A percentile compares a stretch with the other conserved stretches of the same genome.
phyloP scores from a whole-genome alignment of 2,797 vertebrate genomes.

The Anniella stebbinsi region DNA sequence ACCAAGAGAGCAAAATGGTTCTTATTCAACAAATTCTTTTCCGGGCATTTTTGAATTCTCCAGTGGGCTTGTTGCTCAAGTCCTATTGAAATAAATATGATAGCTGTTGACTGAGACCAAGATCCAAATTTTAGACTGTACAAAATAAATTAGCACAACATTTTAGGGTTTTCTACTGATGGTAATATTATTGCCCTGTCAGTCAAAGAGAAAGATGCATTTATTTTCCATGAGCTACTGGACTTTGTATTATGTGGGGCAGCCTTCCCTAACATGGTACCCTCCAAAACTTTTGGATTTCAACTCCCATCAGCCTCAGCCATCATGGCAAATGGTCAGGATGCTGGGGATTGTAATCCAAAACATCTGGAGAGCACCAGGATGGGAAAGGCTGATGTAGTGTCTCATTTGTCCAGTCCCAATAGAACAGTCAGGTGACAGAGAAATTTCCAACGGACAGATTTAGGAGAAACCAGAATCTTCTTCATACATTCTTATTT shows the following conservation, averaged over 20 bases:
- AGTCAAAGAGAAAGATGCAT: background rate
- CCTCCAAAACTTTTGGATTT: too few species aligned
- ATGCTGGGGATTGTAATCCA: too few species aligned
- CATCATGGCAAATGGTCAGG: too few species aligned
- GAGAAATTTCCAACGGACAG: background rate
- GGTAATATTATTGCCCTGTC: background rate
- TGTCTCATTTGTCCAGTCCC: background rate
- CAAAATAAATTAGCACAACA: background rate
- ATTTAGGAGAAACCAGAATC: background rate
- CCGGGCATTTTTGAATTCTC: background rate
- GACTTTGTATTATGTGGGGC: background rate
- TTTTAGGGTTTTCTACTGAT: background rate
- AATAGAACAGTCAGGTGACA: background rate
- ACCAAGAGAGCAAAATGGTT: background rate
- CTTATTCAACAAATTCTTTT: background rate
- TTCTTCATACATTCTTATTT: too few species aligned
- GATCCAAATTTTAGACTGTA: background rate
- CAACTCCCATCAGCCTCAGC: too few species aligned
- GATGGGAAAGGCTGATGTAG: too few species aligned
- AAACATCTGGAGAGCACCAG: too few species aligned
- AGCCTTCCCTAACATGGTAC: too few species aligned
- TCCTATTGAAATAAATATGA: background rate
- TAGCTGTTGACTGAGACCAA: background rate
- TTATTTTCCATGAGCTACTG: background rate
- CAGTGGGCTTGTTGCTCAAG: too few species aligned